Evolutionary conservation across 2,113 vertebrate genomes (phyloP).

Genomic region (Nycticorax nycticorax): DNA sequence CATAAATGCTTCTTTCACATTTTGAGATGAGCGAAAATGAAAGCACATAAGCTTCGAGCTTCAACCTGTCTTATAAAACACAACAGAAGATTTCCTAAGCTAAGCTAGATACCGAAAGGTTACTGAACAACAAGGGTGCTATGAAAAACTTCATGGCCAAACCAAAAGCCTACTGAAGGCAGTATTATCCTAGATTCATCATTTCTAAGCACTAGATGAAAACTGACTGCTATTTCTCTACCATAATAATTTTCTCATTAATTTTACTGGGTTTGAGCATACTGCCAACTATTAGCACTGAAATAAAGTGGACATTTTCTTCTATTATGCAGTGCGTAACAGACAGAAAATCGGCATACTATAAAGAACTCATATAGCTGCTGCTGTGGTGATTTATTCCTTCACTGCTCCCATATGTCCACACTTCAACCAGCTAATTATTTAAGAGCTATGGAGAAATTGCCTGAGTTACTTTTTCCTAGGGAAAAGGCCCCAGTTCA

Average conservation of each 20-base stretch:
- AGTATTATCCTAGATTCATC: neutral
- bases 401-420: neutral
- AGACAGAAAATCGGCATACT: neutral
- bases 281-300: neutral
- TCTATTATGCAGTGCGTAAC: neutral
- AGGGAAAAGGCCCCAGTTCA: neutral
- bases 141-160: neutral
- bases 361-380: neutral
- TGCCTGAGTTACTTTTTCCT: neutral
- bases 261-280: neutral
- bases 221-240: neutral
- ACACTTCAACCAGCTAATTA: conserved; percentile 1
- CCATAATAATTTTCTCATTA: neutral
- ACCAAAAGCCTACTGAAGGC: neutral
- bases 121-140: neutral
- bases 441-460: neutral
- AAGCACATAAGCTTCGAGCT: neutral
- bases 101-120: neutral
- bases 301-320: conserved; percentile 29
- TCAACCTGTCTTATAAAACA: neutral
- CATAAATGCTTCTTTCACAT: neutral
- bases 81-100: neutral
- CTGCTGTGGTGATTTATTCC: conserved; percentile 8
- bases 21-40: neutral
- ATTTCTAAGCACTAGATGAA: neutral